These are phyloP conservation scores for Matsumurasca onukii DNA, from an alignment of 1,140 invertebrate genomes.

Conservation along the genomic window DNA sequence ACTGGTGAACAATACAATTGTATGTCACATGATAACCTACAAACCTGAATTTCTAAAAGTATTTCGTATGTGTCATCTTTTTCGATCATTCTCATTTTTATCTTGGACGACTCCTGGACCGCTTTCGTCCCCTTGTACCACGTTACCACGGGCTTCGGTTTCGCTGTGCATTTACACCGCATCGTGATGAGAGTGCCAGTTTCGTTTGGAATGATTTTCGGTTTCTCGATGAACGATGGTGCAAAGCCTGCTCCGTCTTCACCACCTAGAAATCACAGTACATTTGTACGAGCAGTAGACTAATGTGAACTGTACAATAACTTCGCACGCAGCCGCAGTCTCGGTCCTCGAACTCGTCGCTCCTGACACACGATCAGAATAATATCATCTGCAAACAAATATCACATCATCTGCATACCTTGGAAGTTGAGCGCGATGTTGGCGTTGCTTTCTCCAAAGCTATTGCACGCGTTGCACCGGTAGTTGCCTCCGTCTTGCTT, in stretches of 20 bases:
- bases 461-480: conserved; percentile 98
- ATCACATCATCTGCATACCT: conserved; percentile 64
- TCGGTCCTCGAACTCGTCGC: no score
- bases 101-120: conserved; percentile 83
- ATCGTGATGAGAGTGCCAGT: conserved; percentile 92
- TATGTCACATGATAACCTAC: no score
- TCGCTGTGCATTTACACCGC: conserved; percentile 93
- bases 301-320: no score
- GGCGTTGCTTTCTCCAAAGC: conserved; percentile 97
- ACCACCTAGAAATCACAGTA: conserved; percentile 79
- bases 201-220: conserved; percentile 96
- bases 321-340: conserved; percentile 42
- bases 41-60: conserved; percentile 83
- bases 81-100: conserved; percentile 73
- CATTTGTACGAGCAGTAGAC: no score
- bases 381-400: neutral
- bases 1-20: no score
- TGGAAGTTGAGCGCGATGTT: conserved; percentile 99
- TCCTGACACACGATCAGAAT: conserved; percentile 17
- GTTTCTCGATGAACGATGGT: conserved; percentile 95
- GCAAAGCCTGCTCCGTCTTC: conserved; percentile 87
- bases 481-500: conserved; percentile 97
- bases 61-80: conserved; percentile 89
- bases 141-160: conserved; percentile 84
- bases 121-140: conserved; percentile 87